Evolutionary conservation across 2,113 vertebrate species (phyloP).

Genomic region (Dromiciops gliroides): DNA sequence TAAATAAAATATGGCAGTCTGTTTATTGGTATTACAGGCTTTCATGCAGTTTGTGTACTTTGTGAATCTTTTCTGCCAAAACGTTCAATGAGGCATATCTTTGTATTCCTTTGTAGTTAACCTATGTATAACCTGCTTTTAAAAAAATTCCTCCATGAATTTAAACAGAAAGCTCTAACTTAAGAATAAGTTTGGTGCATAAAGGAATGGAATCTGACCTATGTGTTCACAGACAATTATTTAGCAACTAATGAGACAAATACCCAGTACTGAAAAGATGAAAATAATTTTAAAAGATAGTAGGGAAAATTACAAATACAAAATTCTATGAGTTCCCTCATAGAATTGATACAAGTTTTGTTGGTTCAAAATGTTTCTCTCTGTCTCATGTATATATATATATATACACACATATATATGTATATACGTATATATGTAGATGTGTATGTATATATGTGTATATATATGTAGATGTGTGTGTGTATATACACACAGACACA

Average conservation of each 20-base stretch:
- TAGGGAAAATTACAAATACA: not conserved
- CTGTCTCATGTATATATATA: too few relatives aligned
- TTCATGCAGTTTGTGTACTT: not conserved
- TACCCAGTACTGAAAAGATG: not conserved
- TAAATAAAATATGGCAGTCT: not conserved
- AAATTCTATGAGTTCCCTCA: not conserved
- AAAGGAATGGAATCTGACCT: not conserved
- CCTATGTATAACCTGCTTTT: not conserved
- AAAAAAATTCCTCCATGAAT: not conserved
- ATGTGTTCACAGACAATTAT: not conserved
- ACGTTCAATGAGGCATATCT: conserved; percentile 7
- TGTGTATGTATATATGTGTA: too few relatives aligned
- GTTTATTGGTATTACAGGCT: not conserved
- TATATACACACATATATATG: too few relatives aligned
- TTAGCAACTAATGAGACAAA: conserved; percentile 35
- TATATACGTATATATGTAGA: too few relatives aligned
- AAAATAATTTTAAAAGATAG: not conserved
- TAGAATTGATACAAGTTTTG: conserved; percentile 15
- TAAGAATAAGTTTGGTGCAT: not conserved
- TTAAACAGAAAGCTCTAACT: conserved; percentile 6
- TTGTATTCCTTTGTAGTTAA: not conserved
- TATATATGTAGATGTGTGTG: too few relatives aligned
- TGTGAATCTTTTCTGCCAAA: conserved; percentile 16
- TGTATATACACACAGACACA: too few relatives aligned
- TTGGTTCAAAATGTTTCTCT: too few relatives aligned